Evolutionary conservation across 2,888 invertebrate species (phyloP), one percentile per base, ranked within the genome.

Genomic region (Drosophila kambysellisi): DNA sequence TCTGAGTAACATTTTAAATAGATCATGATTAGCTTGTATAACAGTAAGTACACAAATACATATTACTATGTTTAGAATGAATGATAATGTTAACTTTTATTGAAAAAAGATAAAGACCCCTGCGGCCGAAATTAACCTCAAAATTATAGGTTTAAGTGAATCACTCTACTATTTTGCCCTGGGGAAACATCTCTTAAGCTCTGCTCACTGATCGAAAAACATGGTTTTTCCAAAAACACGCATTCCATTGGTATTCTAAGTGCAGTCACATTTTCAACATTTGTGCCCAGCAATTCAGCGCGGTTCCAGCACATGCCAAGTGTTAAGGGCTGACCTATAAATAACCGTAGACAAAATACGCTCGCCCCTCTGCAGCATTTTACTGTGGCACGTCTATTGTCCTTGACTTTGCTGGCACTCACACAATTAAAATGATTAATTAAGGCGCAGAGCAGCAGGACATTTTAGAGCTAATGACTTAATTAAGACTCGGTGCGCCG

Each of bases 371-470:
- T 25, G 81, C 76, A 66, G 76, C 48, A 43, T 20, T 32, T 48
- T 56, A 20, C 52, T 67, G 61, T 64, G 62, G 58, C 59, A 63
- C 48, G 61, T 68, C 56, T 20, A 25, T 80, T 80, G 74, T 88
- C 88, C 81, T 84, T 82, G 80, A 69, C 78, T 76, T 51, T 63
- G 52, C 56, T 9, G 50, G 30, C 61, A 61, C 37, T 35, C 54
- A 65, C 70, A 85, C 88, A 88, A 88, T 89, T 88, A 88, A 88
- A 88, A 84, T 88, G 90, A 88, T 88, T 88, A 88, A 88, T 88
- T 87, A 88, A 71, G 81, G 68, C 69, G 72, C 62, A 61, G 74
- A 81, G 73, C 87, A 89, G 89, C 87, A 89, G 89, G 85, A 88
- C 74, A 87, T 84, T 90, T 88, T 84, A 75, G 79, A 79, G 74